Conservation (phyloP, 2,797 vertebrate genomes). For the Phyllotis vaccarum region DNA sequence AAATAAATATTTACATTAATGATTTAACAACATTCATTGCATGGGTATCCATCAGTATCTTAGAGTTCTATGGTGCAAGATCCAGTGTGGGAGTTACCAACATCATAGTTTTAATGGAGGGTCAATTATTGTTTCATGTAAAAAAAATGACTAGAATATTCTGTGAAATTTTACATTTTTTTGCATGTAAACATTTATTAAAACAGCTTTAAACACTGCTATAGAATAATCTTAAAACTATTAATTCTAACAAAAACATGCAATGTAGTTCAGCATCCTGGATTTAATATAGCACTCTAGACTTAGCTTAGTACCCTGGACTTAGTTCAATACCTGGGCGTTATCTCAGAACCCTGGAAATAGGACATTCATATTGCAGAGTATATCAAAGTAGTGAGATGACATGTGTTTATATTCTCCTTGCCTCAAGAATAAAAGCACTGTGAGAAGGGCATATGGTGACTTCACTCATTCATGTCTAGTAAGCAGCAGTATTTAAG, state of each 20-base stretch:
- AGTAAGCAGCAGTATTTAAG: not conserved
- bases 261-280: not conserved
- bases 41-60: not conserved
- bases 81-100: not conserved
- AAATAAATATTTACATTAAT: not conserved
- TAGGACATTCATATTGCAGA: not conserved
- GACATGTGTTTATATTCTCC: not conserved
- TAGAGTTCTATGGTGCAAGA: not conserved
- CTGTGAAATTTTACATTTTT: not conserved
- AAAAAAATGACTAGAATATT: not conserved
- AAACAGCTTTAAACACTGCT: not conserved
- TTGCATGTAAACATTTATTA: not conserved
- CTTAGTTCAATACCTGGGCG: not conserved
- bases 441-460: accelerated
- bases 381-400: not conserved
- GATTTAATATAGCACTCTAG: not conserved
- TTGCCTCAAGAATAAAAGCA: not conserved
- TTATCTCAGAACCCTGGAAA: not conserved
- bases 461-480: accelerated
- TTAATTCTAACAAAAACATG: not conserved
- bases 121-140: not conserved
- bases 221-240: not conserved
- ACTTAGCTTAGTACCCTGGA: not conserved
- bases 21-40: not conserved
- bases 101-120: not conserved